Evolutionary conservation across 30 jellyfish, hydroid and myxozoan species (phyloP).

Genomic region (Mastigias papua): DNA sequence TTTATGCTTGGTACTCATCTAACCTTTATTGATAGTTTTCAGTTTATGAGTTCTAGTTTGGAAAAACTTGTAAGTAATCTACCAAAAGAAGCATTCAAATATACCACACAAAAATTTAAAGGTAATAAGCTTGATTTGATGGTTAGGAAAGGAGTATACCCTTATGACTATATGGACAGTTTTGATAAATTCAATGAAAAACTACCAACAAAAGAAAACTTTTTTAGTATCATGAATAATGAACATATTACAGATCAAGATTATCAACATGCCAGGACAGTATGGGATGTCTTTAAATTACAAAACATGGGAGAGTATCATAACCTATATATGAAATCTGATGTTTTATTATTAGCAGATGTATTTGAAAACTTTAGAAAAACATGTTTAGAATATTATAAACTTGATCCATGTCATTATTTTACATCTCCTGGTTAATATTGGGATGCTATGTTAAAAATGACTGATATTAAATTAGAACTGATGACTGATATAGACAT

Average conservation of each 20-base stretch:
- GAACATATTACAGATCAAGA: constrained; percentile 43
- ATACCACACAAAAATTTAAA: background rate
- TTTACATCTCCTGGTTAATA: constrained; percentile 72
- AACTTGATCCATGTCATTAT: constrained; percentile 58
- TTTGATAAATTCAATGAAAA: constrained; percentile 13
- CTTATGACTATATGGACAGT: constrained; percentile 75
- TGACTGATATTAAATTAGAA: constrained; percentile 46
- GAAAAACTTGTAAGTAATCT: constrained; percentile 39
- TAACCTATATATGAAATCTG: constrained; percentile 44
- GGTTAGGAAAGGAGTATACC: constrained; percentile 79
- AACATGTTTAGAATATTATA: constrained; percentile 29
- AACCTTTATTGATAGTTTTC: constrained; percentile 42
- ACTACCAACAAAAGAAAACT: constrained; percentile 55
- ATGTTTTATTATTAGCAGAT: constrained; percentile 62
- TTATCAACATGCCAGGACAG: constrained; percentile 56
- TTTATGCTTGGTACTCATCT: constrained; percentile 30
- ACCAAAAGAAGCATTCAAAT: constrained; percentile 20
- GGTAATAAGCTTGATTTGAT: constrained; percentile 18
- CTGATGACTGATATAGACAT: constrained; percentile 42
- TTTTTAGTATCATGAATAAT: constrained; percentile 13
- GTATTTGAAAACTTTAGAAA: constrained; percentile 53
- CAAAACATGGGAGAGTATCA: constrained; percentile 47
- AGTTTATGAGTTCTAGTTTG: constrained; percentile 54
- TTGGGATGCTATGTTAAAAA: constrained; percentile 56
- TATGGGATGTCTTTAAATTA: constrained; percentile 15